Percentiles rank a stretch among this genome's conserved stretches.
These are phyloP conservation scores for Drosophila austrosaltans DNA, from an alignment of 2,888 invertebrate species.

Conservation along the genomic window DNA sequence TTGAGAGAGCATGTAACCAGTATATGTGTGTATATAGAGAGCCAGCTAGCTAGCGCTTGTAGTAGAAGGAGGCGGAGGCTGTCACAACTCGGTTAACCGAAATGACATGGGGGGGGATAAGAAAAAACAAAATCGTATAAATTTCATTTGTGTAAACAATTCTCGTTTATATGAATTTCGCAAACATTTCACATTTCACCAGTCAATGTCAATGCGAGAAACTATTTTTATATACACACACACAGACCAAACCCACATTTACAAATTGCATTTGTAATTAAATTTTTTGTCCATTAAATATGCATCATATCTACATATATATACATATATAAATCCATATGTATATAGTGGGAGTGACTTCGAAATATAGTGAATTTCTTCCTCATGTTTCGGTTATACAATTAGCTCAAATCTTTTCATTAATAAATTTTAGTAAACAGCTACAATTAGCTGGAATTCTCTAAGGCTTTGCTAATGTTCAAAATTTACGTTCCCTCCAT, in stretches of 20 bases:
- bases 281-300: not conserved
- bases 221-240: constrained; percentile 4
- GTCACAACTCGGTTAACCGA: not conserved
- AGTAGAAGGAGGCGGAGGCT: not conserved
- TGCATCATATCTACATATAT: not conserved
- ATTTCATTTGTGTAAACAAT: constrained; percentile 33
- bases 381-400: constrained; percentile 4
- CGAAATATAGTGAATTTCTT: not conserved
- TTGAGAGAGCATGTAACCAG: constrained; percentile 20
- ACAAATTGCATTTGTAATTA: constrained; percentile 9
- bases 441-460: constrained; percentile 2
- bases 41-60: no score
- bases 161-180: constrained; percentile 26
- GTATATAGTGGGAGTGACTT: not conserved
- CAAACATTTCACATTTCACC: constrained; percentile 9
- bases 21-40: no score
- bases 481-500: not conserved
- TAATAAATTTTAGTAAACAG: not conserved
- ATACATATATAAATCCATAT: not conserved
- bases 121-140: not conserved
- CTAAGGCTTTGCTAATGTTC: not conserved
- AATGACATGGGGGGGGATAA: constrained; percentile 22
- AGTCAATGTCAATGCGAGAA: constrained; percentile 31
- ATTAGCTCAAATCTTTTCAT: constrained; percentile 9
- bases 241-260: no score